These are phyloP conservation scores for Nesogale talazaci DNA, from an alignment of 2,113 vertebrate species.

Conservation along the genomic window DNA sequence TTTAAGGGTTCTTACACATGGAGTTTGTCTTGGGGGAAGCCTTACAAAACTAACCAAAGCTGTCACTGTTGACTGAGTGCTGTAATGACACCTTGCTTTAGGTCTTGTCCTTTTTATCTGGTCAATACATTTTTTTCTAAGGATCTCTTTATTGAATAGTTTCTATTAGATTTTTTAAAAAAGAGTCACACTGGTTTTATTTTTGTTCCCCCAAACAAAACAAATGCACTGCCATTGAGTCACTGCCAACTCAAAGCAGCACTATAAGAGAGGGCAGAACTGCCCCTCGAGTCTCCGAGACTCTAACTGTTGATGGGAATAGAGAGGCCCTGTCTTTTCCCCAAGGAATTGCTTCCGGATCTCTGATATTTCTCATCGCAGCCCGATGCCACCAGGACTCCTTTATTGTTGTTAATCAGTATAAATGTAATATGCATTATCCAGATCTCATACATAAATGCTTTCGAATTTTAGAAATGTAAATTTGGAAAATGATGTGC, in stretches of 20 bases:
- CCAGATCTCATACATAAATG: background rate
- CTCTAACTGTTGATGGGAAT: no score
- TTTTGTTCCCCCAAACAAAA: background rate
- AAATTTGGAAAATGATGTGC: background rate
- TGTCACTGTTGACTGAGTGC: background rate
- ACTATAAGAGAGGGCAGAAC: no score
- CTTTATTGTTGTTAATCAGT: no score
- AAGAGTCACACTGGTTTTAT: background rate
- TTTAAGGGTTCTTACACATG: background rate
- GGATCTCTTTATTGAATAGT: background rate
- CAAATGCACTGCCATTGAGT: no score
- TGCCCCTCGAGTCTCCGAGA: no score
- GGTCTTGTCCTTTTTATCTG: background rate
- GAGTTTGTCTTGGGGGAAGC: background rate
- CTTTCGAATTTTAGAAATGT: slow-evolving; percentile 37
- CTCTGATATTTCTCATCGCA: no score
- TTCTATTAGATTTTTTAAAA: background rate
- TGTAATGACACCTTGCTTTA: background rate
- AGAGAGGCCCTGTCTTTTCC: no score
- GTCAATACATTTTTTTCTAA: slow-evolving; percentile 37
- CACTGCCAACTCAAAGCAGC: no score
- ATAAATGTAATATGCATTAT: background rate
- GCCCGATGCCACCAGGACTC: no score
- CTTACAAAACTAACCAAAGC: background rate
- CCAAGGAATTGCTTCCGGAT: no score